These are phyloP conservation scores for Portunus trituberculatus DNA, from an alignment of 1,140 invertebrate genomes.

Conservation along the genomic window DNA sequence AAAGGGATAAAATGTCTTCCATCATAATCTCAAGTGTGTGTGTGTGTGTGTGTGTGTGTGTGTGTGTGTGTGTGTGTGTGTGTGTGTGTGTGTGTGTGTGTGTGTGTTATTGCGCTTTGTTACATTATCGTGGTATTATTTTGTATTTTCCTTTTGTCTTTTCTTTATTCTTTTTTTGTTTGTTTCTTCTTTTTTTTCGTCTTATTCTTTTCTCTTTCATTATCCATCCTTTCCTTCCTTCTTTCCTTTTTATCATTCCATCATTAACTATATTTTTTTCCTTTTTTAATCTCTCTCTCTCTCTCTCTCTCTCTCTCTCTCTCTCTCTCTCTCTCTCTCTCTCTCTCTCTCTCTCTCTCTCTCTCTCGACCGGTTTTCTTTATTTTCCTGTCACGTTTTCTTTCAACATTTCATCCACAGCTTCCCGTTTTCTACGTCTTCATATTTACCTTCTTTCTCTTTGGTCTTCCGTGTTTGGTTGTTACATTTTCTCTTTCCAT, in stretches of 20 bases:
- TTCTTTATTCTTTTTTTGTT: neutral
- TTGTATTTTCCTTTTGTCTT: neutral
- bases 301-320: neutral
- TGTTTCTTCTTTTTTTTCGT: no score
- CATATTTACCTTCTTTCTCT: no score
- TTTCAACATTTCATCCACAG: no score
- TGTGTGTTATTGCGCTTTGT: no score
- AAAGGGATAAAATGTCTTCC: no score
- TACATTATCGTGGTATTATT: neutral
- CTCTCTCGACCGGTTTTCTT: neutral
- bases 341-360: conserved; percentile 20
- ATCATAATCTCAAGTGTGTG: no score
- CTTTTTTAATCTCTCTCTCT: neutral
- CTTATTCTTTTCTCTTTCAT: neutral
- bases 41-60: no score
- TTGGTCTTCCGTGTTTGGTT: no score
- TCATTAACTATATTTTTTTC: neutral
- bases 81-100: no score
- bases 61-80: no score
- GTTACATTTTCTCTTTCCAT: no score
- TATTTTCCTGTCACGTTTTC: neutral
- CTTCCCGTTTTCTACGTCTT: no score
- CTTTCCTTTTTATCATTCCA: neutral
- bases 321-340: neutral
- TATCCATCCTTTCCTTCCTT: neutral